Evolutionary conservation across 2,113 vertebrate species (phyloP).

Genomic region (Hucho hucho): DNA sequence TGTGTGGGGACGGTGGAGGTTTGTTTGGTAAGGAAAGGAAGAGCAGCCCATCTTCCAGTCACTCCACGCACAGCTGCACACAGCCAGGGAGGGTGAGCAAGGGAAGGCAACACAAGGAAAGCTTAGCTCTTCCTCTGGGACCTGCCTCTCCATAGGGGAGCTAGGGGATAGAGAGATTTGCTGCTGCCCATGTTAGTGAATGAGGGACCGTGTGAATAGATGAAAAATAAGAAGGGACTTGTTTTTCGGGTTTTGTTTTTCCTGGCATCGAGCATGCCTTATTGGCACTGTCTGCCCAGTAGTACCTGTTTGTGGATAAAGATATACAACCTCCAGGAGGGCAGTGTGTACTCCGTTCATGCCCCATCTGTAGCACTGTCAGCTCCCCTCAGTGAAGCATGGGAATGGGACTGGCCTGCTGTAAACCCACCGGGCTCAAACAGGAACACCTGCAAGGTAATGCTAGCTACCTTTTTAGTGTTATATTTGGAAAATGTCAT

Average conservation of each 20-base stretch:
- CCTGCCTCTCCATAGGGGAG: conserved; percentile 57
- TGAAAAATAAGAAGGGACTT: conserved; percentile 25
- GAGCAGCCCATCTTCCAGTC: conserved; percentile 21
- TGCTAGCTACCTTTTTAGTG: conserved; percentile 4
- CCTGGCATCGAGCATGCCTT: conserved; percentile 56
- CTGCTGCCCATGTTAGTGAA: too few species aligned
- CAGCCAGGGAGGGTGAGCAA: conserved; percentile 17
- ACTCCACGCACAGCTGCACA: conserved; percentile 38
- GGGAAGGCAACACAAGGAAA: neutral
- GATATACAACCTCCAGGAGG: conserved; percentile 35
- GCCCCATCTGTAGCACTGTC: conserved; percentile 23
- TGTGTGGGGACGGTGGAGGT: conserved; percentile 25
- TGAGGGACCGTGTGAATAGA: conserved; percentile 36
- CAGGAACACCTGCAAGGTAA: conserved; percentile 72
- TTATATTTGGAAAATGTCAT: neutral
- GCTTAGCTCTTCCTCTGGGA: conserved; percentile 57
- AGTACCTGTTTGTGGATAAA: conserved; percentile 49
- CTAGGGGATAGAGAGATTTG: conserved; percentile 1
- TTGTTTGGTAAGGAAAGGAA: conserved; percentile 69
- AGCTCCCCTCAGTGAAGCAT: conserved; percentile 37
- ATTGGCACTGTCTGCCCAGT: conserved; percentile 42
- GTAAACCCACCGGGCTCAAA: conserved; percentile 61
- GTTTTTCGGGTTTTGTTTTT: conserved; percentile 42
- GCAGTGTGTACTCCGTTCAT: conserved; percentile 29
- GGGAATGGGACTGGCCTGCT: conserved; percentile 76